phyloP scores from a whole-genome alignment of 2,888 invertebrate genomes.

The Aporophyla nigra region DNA sequence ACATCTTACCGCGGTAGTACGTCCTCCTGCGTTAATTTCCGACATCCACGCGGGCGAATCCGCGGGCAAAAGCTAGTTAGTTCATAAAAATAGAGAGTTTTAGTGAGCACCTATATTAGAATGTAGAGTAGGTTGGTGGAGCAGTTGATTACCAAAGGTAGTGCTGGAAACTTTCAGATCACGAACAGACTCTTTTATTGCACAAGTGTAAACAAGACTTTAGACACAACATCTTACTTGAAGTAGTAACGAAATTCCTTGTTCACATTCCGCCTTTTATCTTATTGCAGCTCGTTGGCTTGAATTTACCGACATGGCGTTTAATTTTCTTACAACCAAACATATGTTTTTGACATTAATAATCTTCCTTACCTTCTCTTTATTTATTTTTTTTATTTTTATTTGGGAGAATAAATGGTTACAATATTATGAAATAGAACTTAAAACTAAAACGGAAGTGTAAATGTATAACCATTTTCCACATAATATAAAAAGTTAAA shows the following conservation, averaged over 20 bases:
- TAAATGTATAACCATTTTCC: too few species aligned
- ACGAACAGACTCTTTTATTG: not conserved
- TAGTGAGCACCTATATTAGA: too few species aligned
- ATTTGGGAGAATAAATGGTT: too few species aligned
- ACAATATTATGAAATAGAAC: too few species aligned
- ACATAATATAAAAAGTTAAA: too few species aligned
- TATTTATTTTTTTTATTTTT: too few species aligned
- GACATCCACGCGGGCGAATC: too few species aligned
- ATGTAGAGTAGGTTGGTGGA: not conserved
- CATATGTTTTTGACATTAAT: slow-evolving; percentile 9
- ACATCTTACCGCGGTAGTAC: too few species aligned
- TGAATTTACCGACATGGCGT: slow-evolving; percentile 13
- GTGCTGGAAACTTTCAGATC: not conserved
- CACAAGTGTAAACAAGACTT: slow-evolving; percentile 20
- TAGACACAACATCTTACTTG: slow-evolving; percentile 37
- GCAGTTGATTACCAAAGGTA: not conserved
- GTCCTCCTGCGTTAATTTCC: too few species aligned
- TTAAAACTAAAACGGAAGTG: too few species aligned
- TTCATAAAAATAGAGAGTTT: not conserved
- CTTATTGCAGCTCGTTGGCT: slow-evolving; percentile 46
- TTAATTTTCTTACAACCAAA: slow-evolving; percentile 17
- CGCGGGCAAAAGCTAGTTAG: too few species aligned
- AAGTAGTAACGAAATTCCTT: slow-evolving; percentile 25
- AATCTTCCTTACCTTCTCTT: not conserved
- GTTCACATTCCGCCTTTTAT: slow-evolving; percentile 41